Evolutionary conservation across 1,140 invertebrate species (phyloP).

Genomic region (Stegodyphus mimosarum): DNA sequence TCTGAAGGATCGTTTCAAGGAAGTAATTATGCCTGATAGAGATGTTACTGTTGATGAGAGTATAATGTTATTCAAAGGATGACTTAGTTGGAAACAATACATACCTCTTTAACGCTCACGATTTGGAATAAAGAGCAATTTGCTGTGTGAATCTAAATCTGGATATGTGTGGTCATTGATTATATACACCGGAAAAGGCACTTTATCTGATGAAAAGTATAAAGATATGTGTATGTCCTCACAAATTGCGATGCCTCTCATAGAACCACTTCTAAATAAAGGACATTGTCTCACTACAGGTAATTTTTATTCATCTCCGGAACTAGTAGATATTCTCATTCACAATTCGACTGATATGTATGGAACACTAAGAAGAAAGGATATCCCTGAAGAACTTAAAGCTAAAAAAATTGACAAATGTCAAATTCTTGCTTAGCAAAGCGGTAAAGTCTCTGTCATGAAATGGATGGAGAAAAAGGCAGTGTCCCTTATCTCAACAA

Average conservation of each 20-base stretch:
- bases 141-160: background rate
- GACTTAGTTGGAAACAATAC: background rate
- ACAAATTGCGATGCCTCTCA: constrained; percentile 7
- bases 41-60: background rate
- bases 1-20: background rate
- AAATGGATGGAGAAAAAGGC: constrained; percentile 3
- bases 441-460: constrained; percentile 10
- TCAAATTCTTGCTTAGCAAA: constrained; percentile 5
- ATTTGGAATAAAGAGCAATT: background rate
- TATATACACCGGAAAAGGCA: background rate
- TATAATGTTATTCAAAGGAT: background rate
- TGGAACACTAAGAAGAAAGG: constrained; percentile 5
- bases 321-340: constrained; percentile 19
- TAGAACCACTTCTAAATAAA: constrained; percentile 10
- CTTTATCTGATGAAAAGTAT: constrained; percentile 4
- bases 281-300: constrained; percentile 20
- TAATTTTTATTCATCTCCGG: constrained; percentile 14
- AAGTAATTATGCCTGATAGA: background rate
- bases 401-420: background rate
- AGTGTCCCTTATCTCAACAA: background rate
- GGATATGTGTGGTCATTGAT: background rate
- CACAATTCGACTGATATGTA: constrained; percentile 4
- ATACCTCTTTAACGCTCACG: background rate
- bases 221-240: background rate
- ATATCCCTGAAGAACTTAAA: background rate